Evolutionary conservation across 2,113 vertebrate genomes (phyloP), one percentile per base, ranked within the genome.

Genomic region (Bufo bufo): DNA sequence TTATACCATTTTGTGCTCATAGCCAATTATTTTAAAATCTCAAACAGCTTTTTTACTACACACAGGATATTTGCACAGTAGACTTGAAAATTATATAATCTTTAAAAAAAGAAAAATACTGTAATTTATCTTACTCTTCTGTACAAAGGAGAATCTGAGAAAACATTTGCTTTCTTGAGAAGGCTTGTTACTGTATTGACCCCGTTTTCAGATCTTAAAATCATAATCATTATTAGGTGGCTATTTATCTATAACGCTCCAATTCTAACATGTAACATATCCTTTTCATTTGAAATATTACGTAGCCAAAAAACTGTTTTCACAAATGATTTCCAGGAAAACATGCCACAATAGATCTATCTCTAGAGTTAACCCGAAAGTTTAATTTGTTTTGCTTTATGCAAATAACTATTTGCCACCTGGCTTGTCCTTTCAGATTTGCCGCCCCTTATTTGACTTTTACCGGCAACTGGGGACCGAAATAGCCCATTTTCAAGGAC

Each of bases 251-350:
- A 66, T 10, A 23, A n/a, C 6, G 10, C 63, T n/a, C 4, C 63
- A n/a, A 66, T n/a, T 66, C 66, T 33, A 69, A 13, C 4, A 71
- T 33, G n/a, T 0, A 71, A 33, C 10, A 71, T 43, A 11, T 66
- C 20, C 20, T 71, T 71, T 14, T 43, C 3, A 72, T 4, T 45
- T 45, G 3, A 47, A 16, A 74, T 16, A 47, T 47, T 74, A 74
- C 14, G 17, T 45, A 13, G 71, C 13, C 33, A 72, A 72, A 45
- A 66, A 72, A 43, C 12, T 23, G 61, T 71, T 84, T 71, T 84
- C 6, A 69, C n/a, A 66, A 94, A 94, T 89, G 90, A 94, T 95
- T 98, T 98, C 97, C 96, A 97, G 97, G 97, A 98, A 97, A 93
- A 92, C 84, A 86, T 92, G 93, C 91, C 86, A 89, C 92, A 90